These are phyloP conservation scores for Latheticus oryzae DNA, from an alignment of 2,888 invertebrate species.

Conservation along the genomic window DNA sequence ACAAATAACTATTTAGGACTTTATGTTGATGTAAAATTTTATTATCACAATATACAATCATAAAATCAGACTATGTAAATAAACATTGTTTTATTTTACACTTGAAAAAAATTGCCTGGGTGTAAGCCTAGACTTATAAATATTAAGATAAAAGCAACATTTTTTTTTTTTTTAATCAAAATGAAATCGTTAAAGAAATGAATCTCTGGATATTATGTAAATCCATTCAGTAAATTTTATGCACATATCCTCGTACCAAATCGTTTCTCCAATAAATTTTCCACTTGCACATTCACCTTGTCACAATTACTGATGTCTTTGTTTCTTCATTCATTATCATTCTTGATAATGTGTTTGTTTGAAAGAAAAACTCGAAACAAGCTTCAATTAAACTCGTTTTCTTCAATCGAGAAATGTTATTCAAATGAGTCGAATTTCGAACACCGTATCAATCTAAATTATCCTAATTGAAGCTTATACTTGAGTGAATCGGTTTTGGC, in stretches of 20 bases:
- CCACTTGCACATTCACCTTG: slow-evolving; percentile 56
- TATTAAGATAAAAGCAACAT: slow-evolving; percentile 6
- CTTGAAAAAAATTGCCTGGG: slow-evolving; percentile 8
- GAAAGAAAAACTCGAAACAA: slow-evolving; percentile 14
- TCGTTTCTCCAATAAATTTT: slow-evolving; percentile 57
- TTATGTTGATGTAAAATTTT: slow-evolving; percentile 31
- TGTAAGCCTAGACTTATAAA: slow-evolving; percentile 8
- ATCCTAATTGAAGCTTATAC: slow-evolving; percentile 47
- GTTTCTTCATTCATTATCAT: slow-evolving; percentile 48
- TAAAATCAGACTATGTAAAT: slow-evolving; percentile 20
- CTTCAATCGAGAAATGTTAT: slow-evolving; percentile 23
- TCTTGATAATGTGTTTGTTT: slow-evolving; percentile 31
- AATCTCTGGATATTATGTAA: slow-evolving; percentile 46
- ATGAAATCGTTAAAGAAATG: too few relatives aligned
- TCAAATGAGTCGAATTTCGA: slow-evolving; percentile 39
- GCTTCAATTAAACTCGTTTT: slow-evolving; percentile 24
- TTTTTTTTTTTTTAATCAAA: background rate
- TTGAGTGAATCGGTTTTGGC: slow-evolving; percentile 42
- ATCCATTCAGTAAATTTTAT: slow-evolving; percentile 50
- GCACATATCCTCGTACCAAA: slow-evolving; percentile 59
- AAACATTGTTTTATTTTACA: slow-evolving; percentile 21
- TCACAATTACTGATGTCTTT: slow-evolving; percentile 62
- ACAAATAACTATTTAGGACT: slow-evolving; percentile 18
- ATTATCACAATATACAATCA: slow-evolving; percentile 17
- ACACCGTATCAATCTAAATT: slow-evolving; percentile 48